Evolutionary conservation across 2,797 vertebrate genomes (phyloP), one percentile per base, ranked within the genome.

Genomic region (Malacoraja senta): DNA sequence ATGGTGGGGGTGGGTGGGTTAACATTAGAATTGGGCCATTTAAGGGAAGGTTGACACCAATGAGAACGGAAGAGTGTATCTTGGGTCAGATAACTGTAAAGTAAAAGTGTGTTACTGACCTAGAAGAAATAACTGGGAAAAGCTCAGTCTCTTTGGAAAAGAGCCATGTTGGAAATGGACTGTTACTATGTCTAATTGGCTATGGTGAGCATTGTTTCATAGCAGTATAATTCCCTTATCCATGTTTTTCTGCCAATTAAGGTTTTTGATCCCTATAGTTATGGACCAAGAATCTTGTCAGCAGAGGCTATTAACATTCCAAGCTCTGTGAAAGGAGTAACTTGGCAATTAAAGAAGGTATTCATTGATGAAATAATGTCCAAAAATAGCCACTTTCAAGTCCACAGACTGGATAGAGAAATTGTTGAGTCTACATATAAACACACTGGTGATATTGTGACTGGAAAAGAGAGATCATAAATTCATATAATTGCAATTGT

Each of bases 51-150:
- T 95, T 96, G 95, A 96, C 95, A 97, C 96, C 95, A 96, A 95
- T 96, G 96, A 95, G 96, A 94, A 96, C 94, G 96, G 96, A 95
- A 96, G 96, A 96, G 97, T 96, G 96, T 96, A 96, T 97, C 96
- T 95, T 53, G 96, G 96, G 97, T 97, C 97, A 96, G 96, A 97
- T 96, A 97, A 95, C 94, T 97, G 96, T 97, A 97, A 97, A 97
- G 96, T 74, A 74, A 96, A 96, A 95, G 94, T 96, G 97, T 96
- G 97, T 96, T 96, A 97, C 97, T 97, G 97, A 96, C 96, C 19
- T 96, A 96, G 95, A 96, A 96, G 96, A 96, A 95, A 92, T 96
- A 97, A 94, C 94, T 95, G 93, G 35, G 24, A 91, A 74, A 21
- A 65, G 24, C 71, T 91, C 10, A 21, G 8, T 76, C 15, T 68